Conservation (phyloP, 1,140 invertebrate species). For the Rhopalosiphum maidis region DNA sequence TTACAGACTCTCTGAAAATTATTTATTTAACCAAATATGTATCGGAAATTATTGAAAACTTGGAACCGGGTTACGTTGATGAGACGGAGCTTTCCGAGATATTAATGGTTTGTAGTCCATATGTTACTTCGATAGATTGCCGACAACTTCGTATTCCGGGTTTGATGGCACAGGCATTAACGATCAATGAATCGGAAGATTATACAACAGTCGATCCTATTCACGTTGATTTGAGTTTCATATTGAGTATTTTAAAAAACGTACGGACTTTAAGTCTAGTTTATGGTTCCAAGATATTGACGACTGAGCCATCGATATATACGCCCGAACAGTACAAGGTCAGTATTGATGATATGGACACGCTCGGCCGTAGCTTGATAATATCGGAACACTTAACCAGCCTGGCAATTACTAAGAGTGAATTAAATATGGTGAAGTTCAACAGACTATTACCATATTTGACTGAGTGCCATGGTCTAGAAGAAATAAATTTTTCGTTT, state of each 20-base stretch:
- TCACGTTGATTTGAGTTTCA: background rate
- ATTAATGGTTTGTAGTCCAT: background rate
- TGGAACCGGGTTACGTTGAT: background rate
- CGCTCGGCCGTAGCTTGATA: background rate
- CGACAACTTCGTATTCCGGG: background rate
- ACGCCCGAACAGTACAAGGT: background rate
- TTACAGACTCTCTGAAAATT: background rate
- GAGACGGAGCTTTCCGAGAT: background rate
- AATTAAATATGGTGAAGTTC: background rate
- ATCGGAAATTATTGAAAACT: background rate
- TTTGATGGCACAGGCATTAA: background rate
- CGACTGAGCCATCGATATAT: background rate
- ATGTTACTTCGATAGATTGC: background rate
- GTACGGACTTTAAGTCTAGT: background rate
- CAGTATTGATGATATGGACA: constrained; percentile 3
- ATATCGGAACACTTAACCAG: background rate
- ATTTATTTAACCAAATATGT: background rate
- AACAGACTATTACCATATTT: background rate
- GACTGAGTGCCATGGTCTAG: background rate
- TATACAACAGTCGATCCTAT: background rate
- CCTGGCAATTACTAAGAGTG: background rate
- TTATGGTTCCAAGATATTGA: background rate
- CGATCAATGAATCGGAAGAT: background rate
- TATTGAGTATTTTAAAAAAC: background rate
- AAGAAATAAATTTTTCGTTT: background rate